phyloP scores from a whole-genome alignment of 2,888 invertebrate genomes.

The Sphaerophoria rueppellii region DNA sequence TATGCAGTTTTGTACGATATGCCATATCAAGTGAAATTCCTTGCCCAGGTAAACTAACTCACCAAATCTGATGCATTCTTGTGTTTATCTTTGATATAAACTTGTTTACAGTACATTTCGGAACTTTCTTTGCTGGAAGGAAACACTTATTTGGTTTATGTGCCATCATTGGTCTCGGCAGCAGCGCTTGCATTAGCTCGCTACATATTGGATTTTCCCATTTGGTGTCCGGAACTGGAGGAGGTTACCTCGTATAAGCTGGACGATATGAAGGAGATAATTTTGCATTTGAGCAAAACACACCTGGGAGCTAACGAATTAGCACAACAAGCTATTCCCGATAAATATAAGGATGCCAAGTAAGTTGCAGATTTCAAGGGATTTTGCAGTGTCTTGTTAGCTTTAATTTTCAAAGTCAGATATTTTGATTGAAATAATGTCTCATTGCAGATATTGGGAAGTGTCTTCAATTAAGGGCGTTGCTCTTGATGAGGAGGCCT shows the following conservation, averaged over 20 bases:
- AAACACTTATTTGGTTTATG: slow-evolving; percentile 91
- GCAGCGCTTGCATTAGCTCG: slow-evolving; percentile 91
- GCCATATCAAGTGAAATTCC: slow-evolving; percentile 87
- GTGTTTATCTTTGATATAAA: slow-evolving; percentile 19
- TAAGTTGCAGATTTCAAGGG: slow-evolving; percentile 80
- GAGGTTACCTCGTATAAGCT: slow-evolving; percentile 87
- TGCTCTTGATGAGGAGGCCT: slow-evolving; percentile 76
- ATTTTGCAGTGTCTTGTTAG: not conserved
- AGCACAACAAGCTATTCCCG: slow-evolving; percentile 92
- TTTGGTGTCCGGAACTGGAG: slow-evolving; percentile 88
- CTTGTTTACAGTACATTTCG: slow-evolving; percentile 87
- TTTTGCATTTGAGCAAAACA: slow-evolving; percentile 87
- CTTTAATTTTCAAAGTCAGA: too few relatives aligned
- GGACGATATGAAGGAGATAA: slow-evolving; percentile 86
- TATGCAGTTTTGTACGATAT: slow-evolving; percentile 89
- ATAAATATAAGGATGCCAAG: slow-evolving; percentile 93
- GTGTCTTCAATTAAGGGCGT: slow-evolving; percentile 78
- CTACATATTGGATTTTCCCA: slow-evolving; percentile 84
- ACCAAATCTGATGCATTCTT: slow-evolving; percentile 1
- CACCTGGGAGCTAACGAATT: slow-evolving; percentile 87
- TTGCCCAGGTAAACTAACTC: slow-evolving; percentile 87
- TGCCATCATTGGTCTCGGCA: slow-evolving; percentile 92
- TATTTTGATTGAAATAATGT: too few relatives aligned
- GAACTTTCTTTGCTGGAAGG: slow-evolving; percentile 94
- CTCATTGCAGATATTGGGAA: slow-evolving; percentile 77